Evolutionary conservation across 92 coral and sea anemone genomes (phyloP), one percentile per base, ranked within the genome.

Genomic region (Epizoanthus scotinus): DNA sequence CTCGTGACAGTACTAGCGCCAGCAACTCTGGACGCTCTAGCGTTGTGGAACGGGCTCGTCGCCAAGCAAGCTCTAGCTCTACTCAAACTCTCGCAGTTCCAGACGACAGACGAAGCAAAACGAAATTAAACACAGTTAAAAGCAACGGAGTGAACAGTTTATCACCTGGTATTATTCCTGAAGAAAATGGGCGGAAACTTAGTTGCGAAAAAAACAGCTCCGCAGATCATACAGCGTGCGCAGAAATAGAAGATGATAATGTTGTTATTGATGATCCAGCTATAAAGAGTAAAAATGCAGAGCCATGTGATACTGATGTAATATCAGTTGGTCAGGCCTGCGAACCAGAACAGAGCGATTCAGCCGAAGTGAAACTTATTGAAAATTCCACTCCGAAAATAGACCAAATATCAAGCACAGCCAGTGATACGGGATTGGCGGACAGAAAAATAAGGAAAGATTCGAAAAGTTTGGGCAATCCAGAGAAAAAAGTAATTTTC

Each of bases 11-110:
- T 17, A 34, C 47, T 0, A 75, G 81, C 18, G 31, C 12, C 13
- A 75, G 81, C 81, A 75, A 59, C 12, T 75, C 81, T 10, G 59
- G 44, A 17, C 69, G 59, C 36, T 75, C 81, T 2, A 75, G 68
- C 10, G 68, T 22, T 3, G 79, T 20, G 19, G 79, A 74, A 26
- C 38, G 44, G 10, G 68, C 56, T 17, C 67, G 58, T 1, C 66
- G 54, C 8, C 81, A 75, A 34, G 68, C n/a, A 5, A 8, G 14
- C 18, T 36, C 5, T 20, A 8, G 14, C 18, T 36, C 5, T 20
- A 38, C 29, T 13, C 81, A 75, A 21, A 75, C 53, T 17, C 81
- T 75, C 3, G 40, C 81, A 13, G 59, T 75, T 75, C 81, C 81
- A 40, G 63, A 75, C 15, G 81, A 75, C 68, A 49, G 68, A 40